These are phyloP conservation scores for Coracias cyanogaster DNA, from an alignment of 2,797 vertebrate genomes.

Conservation along the genomic window DNA sequence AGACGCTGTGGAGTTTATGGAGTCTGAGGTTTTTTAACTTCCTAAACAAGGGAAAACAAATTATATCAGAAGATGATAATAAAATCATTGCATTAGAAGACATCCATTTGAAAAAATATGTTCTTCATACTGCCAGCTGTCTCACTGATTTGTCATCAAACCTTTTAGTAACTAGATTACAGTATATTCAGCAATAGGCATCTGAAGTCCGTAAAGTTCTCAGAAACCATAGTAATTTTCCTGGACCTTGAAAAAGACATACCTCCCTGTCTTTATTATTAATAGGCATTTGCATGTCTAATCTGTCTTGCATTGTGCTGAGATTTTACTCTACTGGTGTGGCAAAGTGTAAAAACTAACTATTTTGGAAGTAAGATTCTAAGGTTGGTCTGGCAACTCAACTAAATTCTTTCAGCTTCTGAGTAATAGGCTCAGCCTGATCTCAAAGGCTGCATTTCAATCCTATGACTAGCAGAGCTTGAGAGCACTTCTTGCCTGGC, in stretches of 20 bases:
- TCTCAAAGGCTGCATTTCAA: constrained; percentile 27
- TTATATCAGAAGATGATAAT: background rate
- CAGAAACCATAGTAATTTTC: background rate
- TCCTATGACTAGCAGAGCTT: constrained; percentile 47
- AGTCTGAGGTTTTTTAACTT: background rate
- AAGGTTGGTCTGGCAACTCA: background rate
- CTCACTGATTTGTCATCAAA: constrained; percentile 11
- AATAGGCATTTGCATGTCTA: constrained; percentile 3
- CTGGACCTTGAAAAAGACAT: background rate
- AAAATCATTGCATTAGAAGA: background rate
- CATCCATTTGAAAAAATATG: background rate
- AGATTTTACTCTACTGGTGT: background rate
- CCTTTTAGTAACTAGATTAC: background rate
- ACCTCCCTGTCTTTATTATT: background rate
- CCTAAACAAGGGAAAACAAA: background rate
- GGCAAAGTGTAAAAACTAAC: background rate
- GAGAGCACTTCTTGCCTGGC: constrained; percentile 14
- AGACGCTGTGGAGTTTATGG: background rate
- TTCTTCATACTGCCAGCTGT: background rate
- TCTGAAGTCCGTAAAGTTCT: background rate
- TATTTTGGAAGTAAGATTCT: background rate
- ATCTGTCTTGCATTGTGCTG: background rate
- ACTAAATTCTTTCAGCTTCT: background rate
- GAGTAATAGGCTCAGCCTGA: constrained; percentile 24
- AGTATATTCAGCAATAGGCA: background rate